phyloP scores from a whole-genome alignment of 2,113 vertebrate species.

The Henicopernis longicauda region DNA sequence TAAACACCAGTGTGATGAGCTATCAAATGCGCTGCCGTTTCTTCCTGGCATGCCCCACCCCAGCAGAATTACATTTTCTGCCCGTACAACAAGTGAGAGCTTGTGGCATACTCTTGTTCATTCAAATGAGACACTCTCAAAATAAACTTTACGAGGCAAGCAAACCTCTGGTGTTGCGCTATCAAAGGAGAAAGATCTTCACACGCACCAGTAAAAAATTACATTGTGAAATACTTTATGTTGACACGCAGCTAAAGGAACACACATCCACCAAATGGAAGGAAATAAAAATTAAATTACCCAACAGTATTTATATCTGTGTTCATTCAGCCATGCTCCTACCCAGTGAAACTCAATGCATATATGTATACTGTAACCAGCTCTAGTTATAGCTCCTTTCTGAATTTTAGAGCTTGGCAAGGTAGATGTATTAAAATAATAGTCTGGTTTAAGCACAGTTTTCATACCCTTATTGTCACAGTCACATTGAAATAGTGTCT shows the following conservation, averaged over 20 bases:
- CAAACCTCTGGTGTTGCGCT: background rate
- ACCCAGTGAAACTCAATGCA: background rate
- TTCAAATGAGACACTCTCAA: background rate
- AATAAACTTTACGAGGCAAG: background rate
- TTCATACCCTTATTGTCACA: background rate
- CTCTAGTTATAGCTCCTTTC: background rate
- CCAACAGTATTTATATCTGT: background rate
- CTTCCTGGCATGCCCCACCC: background rate
- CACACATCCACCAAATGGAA: background rate
- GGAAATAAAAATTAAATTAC: background rate
- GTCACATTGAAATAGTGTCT: background rate
- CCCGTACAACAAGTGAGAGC: conserved; percentile 4
- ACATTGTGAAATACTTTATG: background rate
- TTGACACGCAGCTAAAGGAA: background rate
- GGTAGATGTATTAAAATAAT: background rate
- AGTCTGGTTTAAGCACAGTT: background rate
- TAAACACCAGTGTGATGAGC: background rate
- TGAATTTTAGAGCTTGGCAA: background rate
- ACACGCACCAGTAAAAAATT: background rate
- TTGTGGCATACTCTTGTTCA: background rate
- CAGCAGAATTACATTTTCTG: background rate
- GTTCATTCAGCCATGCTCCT: background rate
- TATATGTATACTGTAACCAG: background rate
- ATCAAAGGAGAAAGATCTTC: background rate
- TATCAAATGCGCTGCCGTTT: background rate